These are phyloP conservation scores for Diplazon laetatorius DNA, from an alignment of 2,888 invertebrate genomes.

Conservation along the genomic window DNA sequence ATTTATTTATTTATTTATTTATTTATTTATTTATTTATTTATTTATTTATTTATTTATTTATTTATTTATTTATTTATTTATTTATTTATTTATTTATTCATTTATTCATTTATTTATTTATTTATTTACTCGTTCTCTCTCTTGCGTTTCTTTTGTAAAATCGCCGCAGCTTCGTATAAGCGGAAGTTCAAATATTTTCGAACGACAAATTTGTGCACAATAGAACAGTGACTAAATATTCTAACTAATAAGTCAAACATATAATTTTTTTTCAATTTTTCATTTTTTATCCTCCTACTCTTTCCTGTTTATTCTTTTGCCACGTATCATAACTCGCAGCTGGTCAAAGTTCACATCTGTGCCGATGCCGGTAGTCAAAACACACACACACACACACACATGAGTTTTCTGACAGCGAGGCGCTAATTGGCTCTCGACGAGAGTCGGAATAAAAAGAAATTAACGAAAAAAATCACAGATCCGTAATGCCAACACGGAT, in stretches of 20 bases:
- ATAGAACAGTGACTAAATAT: slow-evolving; percentile 18
- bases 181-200: slow-evolving; percentile 24
- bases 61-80: too few relatives aligned
- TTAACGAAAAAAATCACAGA: slow-evolving; percentile 66
- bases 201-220: slow-evolving; percentile 19
- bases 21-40: too few relatives aligned
- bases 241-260: slow-evolving; percentile 58
- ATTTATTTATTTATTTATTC: too few relatives aligned
- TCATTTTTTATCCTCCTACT: background rate
- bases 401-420: slow-evolving; percentile 29
- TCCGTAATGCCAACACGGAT: slow-evolving; percentile 54
- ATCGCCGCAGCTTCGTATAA: slow-evolving; percentile 14
- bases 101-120: too few relatives aligned
- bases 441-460: too few relatives aligned
- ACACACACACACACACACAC: background rate
- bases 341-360: slow-evolving; percentile 50
- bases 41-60: too few relatives aligned
- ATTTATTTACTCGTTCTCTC: too few relatives aligned
- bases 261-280: too few relatives aligned
- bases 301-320: background rate
- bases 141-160: background rate
- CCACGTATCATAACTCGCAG: slow-evolving; percentile 11
- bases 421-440: slow-evolving; percentile 64
- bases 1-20: too few relatives aligned
- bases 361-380: slow-evolving; percentile 9